These are phyloP conservation scores for Parelbella ahira DNA, from an alignment of 2,888 invertebrate species.

Conservation along the genomic window DNA sequence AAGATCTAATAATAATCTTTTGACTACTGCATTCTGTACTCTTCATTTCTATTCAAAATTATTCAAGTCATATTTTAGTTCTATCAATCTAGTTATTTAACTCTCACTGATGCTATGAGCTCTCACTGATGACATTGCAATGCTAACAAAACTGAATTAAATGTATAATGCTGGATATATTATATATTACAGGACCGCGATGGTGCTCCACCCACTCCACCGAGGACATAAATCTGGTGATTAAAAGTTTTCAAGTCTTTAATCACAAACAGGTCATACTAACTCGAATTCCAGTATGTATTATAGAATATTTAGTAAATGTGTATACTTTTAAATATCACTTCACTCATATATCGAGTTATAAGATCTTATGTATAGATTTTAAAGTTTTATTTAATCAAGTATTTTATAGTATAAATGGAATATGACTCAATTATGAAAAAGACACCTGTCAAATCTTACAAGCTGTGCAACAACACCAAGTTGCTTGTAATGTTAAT, in stretches of 20 bases:
- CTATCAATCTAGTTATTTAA: no score
- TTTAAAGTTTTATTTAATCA: slow-evolving; percentile 19
- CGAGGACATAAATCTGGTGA: slow-evolving; percentile 55
- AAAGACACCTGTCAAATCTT: neutral
- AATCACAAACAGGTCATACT: slow-evolving; percentile 27
- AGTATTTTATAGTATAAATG: slow-evolving; percentile 10
- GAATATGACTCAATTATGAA: slow-evolving; percentile 7
- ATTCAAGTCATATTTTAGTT: no score
- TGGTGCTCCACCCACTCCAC: slow-evolving; percentile 71
- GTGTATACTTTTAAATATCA: slow-evolving; percentile 30
- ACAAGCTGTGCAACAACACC: no score
- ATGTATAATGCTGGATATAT: no score
- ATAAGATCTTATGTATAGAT: slow-evolving; percentile 33
- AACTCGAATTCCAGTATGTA: slow-evolving; percentile 33
- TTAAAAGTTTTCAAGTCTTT: slow-evolving; percentile 24
- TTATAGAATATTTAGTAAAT: slow-evolving; percentile 31
- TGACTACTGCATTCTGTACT: no score
- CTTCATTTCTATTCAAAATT: no score
- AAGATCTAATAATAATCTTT: no score
- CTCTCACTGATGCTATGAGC: no score
- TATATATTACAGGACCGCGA: slow-evolving; percentile 57
- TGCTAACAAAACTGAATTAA: no score
- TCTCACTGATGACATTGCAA: no score
- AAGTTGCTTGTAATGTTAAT: slow-evolving; percentile 5
- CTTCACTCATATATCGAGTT: slow-evolving; percentile 32